phyloP scores from a whole-genome alignment of 2,888 invertebrate species.

The Lottia gigantea region DNA sequence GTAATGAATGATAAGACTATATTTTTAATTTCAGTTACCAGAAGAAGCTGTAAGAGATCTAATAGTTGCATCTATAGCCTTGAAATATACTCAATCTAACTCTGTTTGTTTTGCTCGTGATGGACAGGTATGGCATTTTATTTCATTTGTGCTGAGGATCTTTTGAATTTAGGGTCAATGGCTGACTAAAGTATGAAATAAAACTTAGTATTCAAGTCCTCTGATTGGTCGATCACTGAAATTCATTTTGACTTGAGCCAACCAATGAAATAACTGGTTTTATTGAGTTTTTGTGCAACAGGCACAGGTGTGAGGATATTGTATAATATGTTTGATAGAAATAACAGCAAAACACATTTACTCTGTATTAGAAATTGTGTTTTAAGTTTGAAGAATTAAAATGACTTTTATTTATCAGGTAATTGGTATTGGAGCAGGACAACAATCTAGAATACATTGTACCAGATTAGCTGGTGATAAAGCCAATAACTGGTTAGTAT shows the following conservation, averaged over 20 bases:
- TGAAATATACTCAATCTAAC: constrained; percentile 98
- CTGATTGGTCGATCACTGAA: too few species aligned
- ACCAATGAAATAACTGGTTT: too few species aligned
- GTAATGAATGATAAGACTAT: neutral
- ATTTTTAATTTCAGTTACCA: constrained; percentile 72
- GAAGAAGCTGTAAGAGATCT: constrained; percentile 86
- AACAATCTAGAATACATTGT: constrained; percentile 98
- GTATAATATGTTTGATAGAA: too few species aligned
- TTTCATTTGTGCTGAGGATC: too few species aligned
- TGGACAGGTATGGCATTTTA: constrained; percentile 72
- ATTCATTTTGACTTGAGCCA: too few species aligned
- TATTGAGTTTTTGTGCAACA: too few species aligned
- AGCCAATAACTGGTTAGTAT: constrained; percentile 87
- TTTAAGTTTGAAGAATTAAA: too few species aligned
- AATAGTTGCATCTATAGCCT: constrained; percentile 93
- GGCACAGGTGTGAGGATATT: too few species aligned
- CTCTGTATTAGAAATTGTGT: too few species aligned
- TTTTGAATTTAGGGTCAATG: too few species aligned
- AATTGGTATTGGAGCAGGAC: constrained; percentile 98
- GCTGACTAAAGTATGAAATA: too few species aligned
- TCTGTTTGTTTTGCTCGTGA: constrained; percentile 96
- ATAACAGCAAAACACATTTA: too few species aligned
- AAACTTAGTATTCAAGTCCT: neutral
- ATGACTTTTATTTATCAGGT: constrained; percentile 72
- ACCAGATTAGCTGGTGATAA: constrained; percentile 97